Evolutionary conservation across 2,888 invertebrate genomes (phyloP), one percentile per base, ranked within the genome.

Genomic region (Ditylenchus weischeri): DNA sequence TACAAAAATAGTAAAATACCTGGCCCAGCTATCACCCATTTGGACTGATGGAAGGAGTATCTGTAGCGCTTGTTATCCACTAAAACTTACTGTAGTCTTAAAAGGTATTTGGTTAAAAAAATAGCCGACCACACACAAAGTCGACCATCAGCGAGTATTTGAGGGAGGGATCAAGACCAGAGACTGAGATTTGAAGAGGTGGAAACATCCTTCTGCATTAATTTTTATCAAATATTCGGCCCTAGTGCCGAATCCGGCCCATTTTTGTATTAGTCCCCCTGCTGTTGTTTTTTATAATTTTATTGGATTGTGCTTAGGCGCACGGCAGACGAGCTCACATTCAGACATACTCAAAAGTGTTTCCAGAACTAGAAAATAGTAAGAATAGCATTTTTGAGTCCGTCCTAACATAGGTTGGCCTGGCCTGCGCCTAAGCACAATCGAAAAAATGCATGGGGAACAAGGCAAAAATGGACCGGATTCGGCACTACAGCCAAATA

Each of bases 1-100:
- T 4, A 18, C 58, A 7, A 57, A 6, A n/a, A 57, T 23, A n/a
- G n/a, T 54, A 47, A 61, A 35, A 47, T 5, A 80, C 80, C 95
- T 86, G 95, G 94, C 75, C 95, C 95, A 38, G 95, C 94, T 77
- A 94, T 93, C 82, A 94, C 88, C 95, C 95, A 96, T 69, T 92
- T 93, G 77, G 93, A 93, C 82, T 93, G 90, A 87, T 96, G 95
- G 87, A 96, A 95, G 74, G 95, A 95, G 88, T 95, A 95, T 73
- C 93, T 89, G 87, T 93, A 93, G 66, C 95, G 88, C 86, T 94
- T 91, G 86, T 91, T 91, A 87, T 95, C 94, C 83, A 94, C 91
- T 54, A 54, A 54, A 54, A n/a, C 7, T 54, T 23, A 29, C 29
- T 0, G 11, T 2, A 5, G 1, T 23, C 1, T 21, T 54, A 15